phyloP scores from a whole-genome alignment of 2,797 vertebrate genomes.

The Gymnothorax javanicus region DNA sequence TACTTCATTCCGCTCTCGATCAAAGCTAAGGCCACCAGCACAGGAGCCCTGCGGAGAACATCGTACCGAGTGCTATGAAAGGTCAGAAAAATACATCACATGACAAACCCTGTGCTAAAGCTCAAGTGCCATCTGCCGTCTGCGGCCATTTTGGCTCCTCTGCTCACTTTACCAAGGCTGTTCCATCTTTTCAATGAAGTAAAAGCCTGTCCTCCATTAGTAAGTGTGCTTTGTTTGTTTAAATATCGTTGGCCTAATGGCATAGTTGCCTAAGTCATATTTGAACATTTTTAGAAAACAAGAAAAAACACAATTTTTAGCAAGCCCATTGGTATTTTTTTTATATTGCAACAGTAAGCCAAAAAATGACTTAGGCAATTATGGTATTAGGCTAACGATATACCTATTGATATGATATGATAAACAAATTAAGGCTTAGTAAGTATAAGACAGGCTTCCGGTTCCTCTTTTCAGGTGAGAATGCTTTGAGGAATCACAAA shows the following conservation, averaged over 20 bases:
- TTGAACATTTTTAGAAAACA: no score
- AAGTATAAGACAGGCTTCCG: neutral
- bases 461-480: neutral
- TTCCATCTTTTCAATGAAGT: neutral
- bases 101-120: neutral
- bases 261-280: no score
- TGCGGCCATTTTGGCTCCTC: neutral
- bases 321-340: no score
- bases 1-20: constrained; percentile 89
- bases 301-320: no score
- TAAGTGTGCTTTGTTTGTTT: neutral
- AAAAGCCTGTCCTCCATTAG: neutral
- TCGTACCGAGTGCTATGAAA: neutral
- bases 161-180: neutral
- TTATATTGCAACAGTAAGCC: no score
- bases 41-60: constrained; percentile 70
- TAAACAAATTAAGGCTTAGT: no score
- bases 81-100: neutral
- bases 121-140: neutral
- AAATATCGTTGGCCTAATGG: no score
- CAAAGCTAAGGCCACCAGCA: constrained; percentile 82
- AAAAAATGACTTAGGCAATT: no score
- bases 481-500: neutral
- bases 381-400: no score
- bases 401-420: no score